Evolutionary conservation across 2,888 invertebrate genomes (phyloP).

Genomic region (Nymphalis polychloros): DNA sequence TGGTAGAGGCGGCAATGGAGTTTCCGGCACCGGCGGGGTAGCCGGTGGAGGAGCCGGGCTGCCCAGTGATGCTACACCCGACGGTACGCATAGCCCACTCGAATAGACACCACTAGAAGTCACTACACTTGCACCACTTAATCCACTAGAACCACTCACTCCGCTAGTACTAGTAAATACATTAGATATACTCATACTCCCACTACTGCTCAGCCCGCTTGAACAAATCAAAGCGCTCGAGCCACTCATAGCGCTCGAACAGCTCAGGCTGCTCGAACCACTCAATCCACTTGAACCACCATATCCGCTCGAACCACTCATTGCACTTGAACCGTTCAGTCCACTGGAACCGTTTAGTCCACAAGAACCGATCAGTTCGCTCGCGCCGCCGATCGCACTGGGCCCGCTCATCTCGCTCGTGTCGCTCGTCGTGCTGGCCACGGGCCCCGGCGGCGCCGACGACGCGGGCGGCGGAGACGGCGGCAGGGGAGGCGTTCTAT

Average conservation of each 20-base stretch:
- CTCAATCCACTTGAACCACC: slow-evolving; percentile 50
- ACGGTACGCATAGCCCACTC: slow-evolving; percentile 10
- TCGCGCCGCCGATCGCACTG: slow-evolving; percentile 24
- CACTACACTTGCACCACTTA: slow-evolving; percentile 29
- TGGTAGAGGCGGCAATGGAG: slow-evolving; percentile 20
- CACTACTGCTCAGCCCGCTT: slow-evolving; percentile 49
- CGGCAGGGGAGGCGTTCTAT: slow-evolving; percentile 67
- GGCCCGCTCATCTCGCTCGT: slow-evolving; percentile 20
- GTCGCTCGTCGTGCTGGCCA: slow-evolving; percentile 43
- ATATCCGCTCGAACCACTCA: slow-evolving; percentile 48
- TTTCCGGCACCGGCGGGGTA: slow-evolving; percentile 33
- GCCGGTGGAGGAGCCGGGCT: slow-evolving; percentile 35
- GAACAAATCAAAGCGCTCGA: slow-evolving; percentile 60
- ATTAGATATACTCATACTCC: slow-evolving; percentile 34
- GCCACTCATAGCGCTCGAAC: slow-evolving; percentile 42
- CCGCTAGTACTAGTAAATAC: slow-evolving; percentile 32
- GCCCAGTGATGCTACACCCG: slow-evolving; percentile 13
- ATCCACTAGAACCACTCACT: slow-evolving; percentile 21
- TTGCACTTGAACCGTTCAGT: slow-evolving; percentile 21
- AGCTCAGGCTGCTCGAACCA: slow-evolving; percentile 14
- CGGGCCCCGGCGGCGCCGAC: slow-evolving; percentile 60
- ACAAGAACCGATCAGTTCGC: slow-evolving; percentile 21
- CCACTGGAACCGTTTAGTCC: slow-evolving; percentile 18
- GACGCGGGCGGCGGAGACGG: slow-evolving; percentile 71
- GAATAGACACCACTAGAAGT: slow-evolving; percentile 16